These are phyloP conservation scores for Exephanes ischioxanthus DNA, from an alignment of 2,888 invertebrate species.

Conservation along the genomic window DNA sequence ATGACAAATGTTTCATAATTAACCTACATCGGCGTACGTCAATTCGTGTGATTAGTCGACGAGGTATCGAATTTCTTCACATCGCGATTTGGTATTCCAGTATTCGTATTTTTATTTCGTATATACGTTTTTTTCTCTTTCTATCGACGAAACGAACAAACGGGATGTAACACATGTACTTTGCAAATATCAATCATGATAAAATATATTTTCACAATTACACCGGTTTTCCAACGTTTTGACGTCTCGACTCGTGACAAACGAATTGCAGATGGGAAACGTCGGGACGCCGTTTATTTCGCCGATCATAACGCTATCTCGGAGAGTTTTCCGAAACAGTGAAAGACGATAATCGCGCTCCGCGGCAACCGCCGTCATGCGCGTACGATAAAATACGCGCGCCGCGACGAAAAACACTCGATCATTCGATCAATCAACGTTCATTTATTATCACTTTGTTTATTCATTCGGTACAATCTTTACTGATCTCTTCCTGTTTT, in stretches of 20 bases:
- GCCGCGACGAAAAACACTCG: not conserved
- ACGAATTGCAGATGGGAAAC: conserved; percentile 42
- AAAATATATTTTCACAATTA: conserved; percentile 44
- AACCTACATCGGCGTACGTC: not conserved
- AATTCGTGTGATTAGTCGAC: conserved; percentile 5
- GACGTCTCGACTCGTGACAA: conserved; percentile 49
- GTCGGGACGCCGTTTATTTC: not conserved
- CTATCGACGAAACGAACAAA: not conserved
- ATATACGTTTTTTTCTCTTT: not conserved
- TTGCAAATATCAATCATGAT: conserved; percentile 59
- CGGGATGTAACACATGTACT: not conserved
- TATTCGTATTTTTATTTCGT: not conserved
- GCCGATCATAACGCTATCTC: conserved; percentile 20
- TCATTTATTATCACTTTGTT: conserved; percentile 14
- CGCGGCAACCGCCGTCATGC: not conserved
- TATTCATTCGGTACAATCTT: conserved; percentile 24
- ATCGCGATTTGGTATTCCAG: not conserved
- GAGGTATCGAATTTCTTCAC: not conserved
- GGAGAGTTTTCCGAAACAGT: not conserved
- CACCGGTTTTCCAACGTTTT: conserved; percentile 41
- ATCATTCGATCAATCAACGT: not conserved
- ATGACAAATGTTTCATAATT: conserved; percentile 4
- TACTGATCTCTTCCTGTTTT: conserved; percentile 37
- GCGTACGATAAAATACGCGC: not conserved
- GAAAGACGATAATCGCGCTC: not conserved